Base-by-base conservation (phyloP, 2,113 vertebrate species). In the Oenanthe melanoleuca region DNA sequence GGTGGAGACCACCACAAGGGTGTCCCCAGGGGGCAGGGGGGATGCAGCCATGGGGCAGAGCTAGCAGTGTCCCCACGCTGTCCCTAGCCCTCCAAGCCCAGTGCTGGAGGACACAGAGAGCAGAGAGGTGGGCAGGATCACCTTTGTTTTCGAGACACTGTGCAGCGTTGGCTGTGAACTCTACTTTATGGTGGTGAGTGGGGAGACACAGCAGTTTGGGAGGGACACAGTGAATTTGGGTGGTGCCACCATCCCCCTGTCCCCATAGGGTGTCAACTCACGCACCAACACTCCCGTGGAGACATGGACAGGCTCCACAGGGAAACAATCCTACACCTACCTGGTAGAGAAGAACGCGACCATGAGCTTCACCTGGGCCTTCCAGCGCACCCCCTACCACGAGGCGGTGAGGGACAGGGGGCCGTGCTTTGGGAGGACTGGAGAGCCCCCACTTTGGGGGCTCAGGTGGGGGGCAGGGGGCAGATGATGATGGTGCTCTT, bases 281-380 rank as follows among this genome's bases (percentile, higher is more conserved):
- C 98, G 97, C 96, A 98, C 96, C 86, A 99, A 98, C 78, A 97
- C 97, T 0, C 94, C 98, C 0, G 98, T 99, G 97, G 99, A 99
- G 96, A 98, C 96, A 0, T 99, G 99, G 99, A 98, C 89, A 28
- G 98, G 99, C 22, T 95, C 97, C 64, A 98, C 89, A 72, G 97
- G 97, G 44, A 99, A 99, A 81, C 99, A 99, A 96, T 99, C 99
- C 25, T 99, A 99, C 93, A 98, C 98, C 25, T 99, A 99, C 59
- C 65, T 98, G 29, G 97, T 99, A 59, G 97, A 98, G 95, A 98
- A 96, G 69, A 99, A 99, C 0, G 94, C 93, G 8, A 99, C 98
- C 18, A 92, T 96, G 95, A 99, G 98, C 97, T 99, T 99, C 97
- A 99, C 98, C 12, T 99, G 99, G 99, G 98, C 98, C 9, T 99